These are phyloP conservation scores for Drosophila sp. DNA, from an alignment of 1,140 invertebrate genomes.

Conservation along the genomic window DNA sequence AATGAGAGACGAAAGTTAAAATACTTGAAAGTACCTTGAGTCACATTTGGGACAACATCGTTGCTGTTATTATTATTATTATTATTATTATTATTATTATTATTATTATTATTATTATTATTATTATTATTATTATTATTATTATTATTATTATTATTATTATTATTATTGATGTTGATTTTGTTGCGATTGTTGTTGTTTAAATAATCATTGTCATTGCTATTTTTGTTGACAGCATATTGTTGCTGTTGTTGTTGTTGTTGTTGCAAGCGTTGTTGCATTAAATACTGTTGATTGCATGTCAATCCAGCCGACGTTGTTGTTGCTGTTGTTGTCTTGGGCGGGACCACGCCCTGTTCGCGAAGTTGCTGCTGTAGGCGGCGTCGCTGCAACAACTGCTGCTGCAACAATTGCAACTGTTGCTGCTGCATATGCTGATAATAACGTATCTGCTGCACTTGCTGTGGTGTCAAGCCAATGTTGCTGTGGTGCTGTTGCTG, in stretches of 20 bases:
- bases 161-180: constrained; percentile 40
- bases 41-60: constrained; percentile 43
- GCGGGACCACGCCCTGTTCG: constrained; percentile 61
- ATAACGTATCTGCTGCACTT: constrained; percentile 75
- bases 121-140: too few relatives aligned
- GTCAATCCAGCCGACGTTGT: constrained; percentile 61
- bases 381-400: constrained; percentile 71
- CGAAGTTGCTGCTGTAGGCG: constrained; percentile 72
- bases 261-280: constrained; percentile 58
- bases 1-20: constrained; percentile 5
- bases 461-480: constrained; percentile 66
- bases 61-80: constrained; percentile 30
- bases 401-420: constrained; percentile 76
- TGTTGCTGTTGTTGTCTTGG: constrained; percentile 32
- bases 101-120: too few relatives aligned
- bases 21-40: constrained; percentile 58
- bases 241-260: constrained; percentile 45
- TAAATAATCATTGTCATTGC: constrained; percentile 67
- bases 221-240: constrained; percentile 44
- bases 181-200: constrained; percentile 52
- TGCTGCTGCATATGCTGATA: constrained; percentile 81
- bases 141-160: too few relatives aligned
- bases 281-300: constrained; percentile 81
- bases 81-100: too few relatives aligned
- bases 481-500: constrained; percentile 51